Base-by-base conservation (phyloP, 2,888 invertebrate genomes). In the Trichacis sp. region DNA sequence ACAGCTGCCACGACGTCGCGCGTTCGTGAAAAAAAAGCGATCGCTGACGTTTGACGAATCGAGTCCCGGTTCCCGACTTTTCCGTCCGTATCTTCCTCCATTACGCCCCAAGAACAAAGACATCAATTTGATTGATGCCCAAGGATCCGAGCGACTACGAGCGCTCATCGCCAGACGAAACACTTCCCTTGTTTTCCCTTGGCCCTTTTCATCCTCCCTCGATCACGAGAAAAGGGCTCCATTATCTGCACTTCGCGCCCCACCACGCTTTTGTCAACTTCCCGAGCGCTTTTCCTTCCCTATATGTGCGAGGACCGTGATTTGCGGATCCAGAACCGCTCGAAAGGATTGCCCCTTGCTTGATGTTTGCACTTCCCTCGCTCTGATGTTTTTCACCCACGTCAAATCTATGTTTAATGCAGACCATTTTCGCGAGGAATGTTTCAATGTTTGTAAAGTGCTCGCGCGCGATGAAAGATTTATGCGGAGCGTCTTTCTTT, bases 31-130 rank as follows among this genome's bases (percentile, higher is more conserved):
- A 80, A 78, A 77, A 77, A 77, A 73, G 73, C 74, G 76, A 82
- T 82, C 77, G 78, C 69, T 80, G 82, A 80, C 83, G 76, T 82
- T 82, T 84, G 83, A 84, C 78, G 77, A 77, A 83, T 82, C 76
- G 79, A 63, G 78, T 78, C 75, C 74, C 60, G 59, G 60, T 56
- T 65, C 65, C 59, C 60, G 62, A 61, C 65, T 68, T 64, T 69
- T 58, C 65, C 65, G 52, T 50, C 33, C 30, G 48, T 64, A 56
- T 64, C 69, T 61, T 64, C 60, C 67, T 63, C 67, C 73, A 68
- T 75, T 69, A 67, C 57, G 69, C 73, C 70, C 74, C 74, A 74
- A 80, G 81, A 83, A 82, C 82, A 83, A 84, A 84, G 83, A 83
- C 80, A 81, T 84, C 82, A 82, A 80, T 58, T 78, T 81, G 80